These are phyloP conservation scores for Brotogeris chrysoptera DNA, from an alignment of 2,797 vertebrate species.

Conservation along the genomic window DNA sequence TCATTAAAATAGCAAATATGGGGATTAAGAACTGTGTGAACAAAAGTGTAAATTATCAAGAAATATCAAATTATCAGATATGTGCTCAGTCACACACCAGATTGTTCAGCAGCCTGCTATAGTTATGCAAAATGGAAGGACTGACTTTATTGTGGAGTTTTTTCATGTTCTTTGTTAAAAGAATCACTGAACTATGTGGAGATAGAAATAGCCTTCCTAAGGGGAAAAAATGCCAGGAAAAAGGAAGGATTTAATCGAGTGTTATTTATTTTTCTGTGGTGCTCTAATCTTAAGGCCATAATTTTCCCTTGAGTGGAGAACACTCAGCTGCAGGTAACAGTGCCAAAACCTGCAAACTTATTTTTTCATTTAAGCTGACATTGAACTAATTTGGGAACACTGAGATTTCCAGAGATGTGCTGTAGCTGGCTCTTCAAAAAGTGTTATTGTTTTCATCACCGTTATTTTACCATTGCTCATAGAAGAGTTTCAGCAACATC, in stretches of 20 bases:
- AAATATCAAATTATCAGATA: background rate
- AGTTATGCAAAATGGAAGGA: background rate
- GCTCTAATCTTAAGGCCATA: background rate
- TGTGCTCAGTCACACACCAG: background rate
- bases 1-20: conserved; percentile 7
- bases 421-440: background rate
- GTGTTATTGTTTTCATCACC: background rate
- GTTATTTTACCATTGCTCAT: background rate
- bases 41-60: background rate
- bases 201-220: background rate
- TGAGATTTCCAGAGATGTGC: background rate
- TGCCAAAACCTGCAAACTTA: background rate
- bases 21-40: background rate
- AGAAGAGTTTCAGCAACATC: background rate
- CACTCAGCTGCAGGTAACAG: background rate
- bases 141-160: background rate
- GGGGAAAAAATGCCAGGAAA: background rate
- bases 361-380: background rate
- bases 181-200: background rate
- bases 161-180: background rate
- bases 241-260: background rate
- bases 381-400: background rate
- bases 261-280: background rate
- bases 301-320: background rate
- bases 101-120: background rate